Conservation (phyloP, 2,113 vertebrate genomes). For the pig (Sus scrofa) region DNA sequence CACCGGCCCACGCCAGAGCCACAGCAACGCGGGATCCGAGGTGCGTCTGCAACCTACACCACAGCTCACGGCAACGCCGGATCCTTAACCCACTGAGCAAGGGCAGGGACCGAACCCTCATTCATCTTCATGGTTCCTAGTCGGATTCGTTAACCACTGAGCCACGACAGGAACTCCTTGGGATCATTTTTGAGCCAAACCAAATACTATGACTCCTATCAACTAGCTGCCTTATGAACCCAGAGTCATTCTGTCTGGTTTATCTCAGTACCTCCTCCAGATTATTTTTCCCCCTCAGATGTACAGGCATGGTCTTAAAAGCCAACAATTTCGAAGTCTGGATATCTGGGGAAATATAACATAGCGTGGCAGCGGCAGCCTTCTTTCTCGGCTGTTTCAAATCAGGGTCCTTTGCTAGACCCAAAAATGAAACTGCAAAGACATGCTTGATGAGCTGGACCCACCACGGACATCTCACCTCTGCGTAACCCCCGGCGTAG, state of each 20-base stretch:
- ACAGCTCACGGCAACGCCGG: too few relatives aligned
- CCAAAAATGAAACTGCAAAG: background rate
- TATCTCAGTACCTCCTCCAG: background rate
- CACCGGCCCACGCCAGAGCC: too few relatives aligned
- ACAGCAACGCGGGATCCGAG: too few relatives aligned
- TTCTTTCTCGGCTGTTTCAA: background rate
- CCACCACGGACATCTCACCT: fast-evolving
- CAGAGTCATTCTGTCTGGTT: background rate
- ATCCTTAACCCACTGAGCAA: too few relatives aligned
- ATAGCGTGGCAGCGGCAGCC: too few relatives aligned
- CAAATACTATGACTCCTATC: background rate
- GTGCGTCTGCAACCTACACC: too few relatives aligned
- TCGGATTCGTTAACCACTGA: too few relatives aligned
- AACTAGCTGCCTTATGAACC: background rate
- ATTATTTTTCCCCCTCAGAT: background rate
- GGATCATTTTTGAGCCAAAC: slow-evolving; percentile 4
- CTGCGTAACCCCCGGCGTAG: fast-evolving
- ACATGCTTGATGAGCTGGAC: background rate
- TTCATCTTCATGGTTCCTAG: too few relatives aligned
- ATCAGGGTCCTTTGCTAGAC: too few relatives aligned
- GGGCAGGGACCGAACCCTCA: too few relatives aligned
- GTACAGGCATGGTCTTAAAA: background rate
- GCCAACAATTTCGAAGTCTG: background rate
- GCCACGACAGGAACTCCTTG: too few relatives aligned
- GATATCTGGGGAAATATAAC: background rate